These are phyloP conservation scores for Anastrepha obliqua DNA, from an alignment of 1,140 invertebrate species.

Conservation along the genomic window DNA sequence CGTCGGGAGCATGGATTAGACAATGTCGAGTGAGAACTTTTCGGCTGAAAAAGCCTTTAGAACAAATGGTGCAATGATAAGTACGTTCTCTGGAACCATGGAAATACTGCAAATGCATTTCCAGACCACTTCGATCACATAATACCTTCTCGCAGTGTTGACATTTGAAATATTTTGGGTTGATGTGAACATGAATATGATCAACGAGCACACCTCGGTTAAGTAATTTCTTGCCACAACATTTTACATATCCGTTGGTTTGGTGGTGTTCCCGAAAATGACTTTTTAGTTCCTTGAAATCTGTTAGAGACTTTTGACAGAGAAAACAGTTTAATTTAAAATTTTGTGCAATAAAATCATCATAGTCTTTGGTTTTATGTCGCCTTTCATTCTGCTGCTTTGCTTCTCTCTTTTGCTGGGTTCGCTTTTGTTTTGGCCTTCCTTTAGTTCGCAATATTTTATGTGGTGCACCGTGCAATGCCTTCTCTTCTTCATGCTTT, in stretches of 20 bases:
- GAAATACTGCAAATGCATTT: conserved; percentile 50
- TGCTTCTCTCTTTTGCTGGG: not conserved
- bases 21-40: conserved; percentile 25
- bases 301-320: conserved; percentile 10
- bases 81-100: conserved; percentile 13
- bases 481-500: not conserved
- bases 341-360: conserved; percentile 54
- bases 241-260: conserved; percentile 45
- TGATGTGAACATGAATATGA: conserved; percentile 54
- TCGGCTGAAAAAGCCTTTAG: conserved; percentile 28
- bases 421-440: not conserved
- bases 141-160: conserved; percentile 48
- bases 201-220: conserved; percentile 54
- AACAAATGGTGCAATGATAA: conserved; percentile 45
- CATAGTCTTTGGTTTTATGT: conserved; percentile 10
- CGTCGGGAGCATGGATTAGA: conserved; percentile 53
- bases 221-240: conserved; percentile 53
- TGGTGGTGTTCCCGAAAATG: conserved; percentile 49
- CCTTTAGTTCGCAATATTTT: not conserved
- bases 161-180: conserved; percentile 56
- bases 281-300: conserved; percentile 37
- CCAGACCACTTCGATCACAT: conserved; percentile 27
- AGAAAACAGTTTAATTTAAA: conserved; percentile 41
- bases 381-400: not conserved
- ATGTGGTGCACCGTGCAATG: not conserved